These are phyloP conservation scores for Aspidiotus destructor DNA, from an alignment of 2,888 invertebrate genomes.

Conservation along the genomic window DNA sequence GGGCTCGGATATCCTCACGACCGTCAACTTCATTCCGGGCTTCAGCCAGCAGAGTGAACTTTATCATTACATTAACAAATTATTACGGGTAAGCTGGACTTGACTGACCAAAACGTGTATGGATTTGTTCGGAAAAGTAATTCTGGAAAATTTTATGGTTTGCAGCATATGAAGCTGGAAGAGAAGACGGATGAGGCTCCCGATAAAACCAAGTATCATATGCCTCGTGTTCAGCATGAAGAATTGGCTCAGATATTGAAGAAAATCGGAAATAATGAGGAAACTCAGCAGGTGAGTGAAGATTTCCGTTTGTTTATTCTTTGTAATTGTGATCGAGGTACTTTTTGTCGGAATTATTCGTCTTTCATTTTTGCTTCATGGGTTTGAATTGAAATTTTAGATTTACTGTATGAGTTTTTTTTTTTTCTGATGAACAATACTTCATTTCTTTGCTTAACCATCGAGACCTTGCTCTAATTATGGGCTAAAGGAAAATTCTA, in stretches of 20 bases:
- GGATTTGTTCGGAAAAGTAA: background rate
- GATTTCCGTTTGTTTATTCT: background rate
- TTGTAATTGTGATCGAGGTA: background rate
- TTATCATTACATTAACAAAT: slow-evolving; percentile 70
- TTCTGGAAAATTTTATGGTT: slow-evolving; percentile 17
- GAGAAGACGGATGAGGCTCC: slow-evolving; percentile 48
- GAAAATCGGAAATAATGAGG: slow-evolving; percentile 80
- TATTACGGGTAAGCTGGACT: slow-evolving; percentile 54
- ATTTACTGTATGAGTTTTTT: too few species aligned
- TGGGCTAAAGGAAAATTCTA: too few species aligned
- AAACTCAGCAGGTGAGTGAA: slow-evolving; percentile 53
- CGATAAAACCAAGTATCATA: slow-evolving; percentile 42
- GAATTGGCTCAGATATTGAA: slow-evolving; percentile 80
- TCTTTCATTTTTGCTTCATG: background rate
- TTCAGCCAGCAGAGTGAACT: slow-evolving; percentile 65
- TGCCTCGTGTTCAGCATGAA: slow-evolving; percentile 73
- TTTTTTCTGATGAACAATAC: too few species aligned
- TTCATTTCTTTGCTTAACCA: too few species aligned
- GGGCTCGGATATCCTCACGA: slow-evolving; percentile 65
- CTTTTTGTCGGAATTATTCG: background rate
- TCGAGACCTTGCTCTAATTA: too few species aligned
- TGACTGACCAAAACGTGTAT: background rate
- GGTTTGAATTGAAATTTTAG: too few species aligned
- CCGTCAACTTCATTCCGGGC: slow-evolving; percentile 50
- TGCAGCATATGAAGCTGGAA: slow-evolving; percentile 49